Evolutionary conservation across 1,140 invertebrate genomes (phyloP).

Genomic region (Megathymus violae): DNA sequence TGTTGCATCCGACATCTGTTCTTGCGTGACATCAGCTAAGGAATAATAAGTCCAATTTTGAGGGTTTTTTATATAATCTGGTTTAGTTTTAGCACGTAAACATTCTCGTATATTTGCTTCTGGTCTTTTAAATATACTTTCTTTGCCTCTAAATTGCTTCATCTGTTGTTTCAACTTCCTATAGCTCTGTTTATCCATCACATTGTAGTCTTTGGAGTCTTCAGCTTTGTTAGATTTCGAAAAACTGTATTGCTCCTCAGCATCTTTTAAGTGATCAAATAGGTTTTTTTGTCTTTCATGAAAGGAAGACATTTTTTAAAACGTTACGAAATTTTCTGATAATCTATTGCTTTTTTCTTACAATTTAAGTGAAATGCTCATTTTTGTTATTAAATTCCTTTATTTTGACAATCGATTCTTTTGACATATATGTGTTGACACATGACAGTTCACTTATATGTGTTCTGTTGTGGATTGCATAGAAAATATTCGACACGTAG

Average conservation of each 20-base stretch:
- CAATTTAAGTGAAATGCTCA: no score
- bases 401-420: no score
- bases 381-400: no score
- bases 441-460: no score
- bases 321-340: no score
- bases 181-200: conserved; percentile 63
- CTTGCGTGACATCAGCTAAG: conserved; percentile 87
- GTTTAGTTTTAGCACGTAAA: conserved; percentile 81
- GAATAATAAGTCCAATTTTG: conserved; percentile 91
- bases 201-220: conserved; percentile 55
- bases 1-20: conserved; percentile 89
- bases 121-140: conserved; percentile 91
- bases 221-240: conserved; percentile 71
- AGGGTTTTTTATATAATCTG: conserved; percentile 89
- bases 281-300: conserved; percentile 81
- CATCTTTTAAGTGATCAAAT: conserved; percentile 83
- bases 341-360: no score
- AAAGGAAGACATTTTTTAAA: conserved; percentile 73
- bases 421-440: no score
- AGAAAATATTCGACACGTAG: no score
- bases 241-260: conserved; percentile 82
- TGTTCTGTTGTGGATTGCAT: no score
- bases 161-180: conserved; percentile 74
- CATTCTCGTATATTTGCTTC: conserved; percentile 85
- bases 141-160: conserved; percentile 87